Base-by-base conservation (phyloP, 2,113 vertebrate species). In the Chlamydotis undulata region DNA sequence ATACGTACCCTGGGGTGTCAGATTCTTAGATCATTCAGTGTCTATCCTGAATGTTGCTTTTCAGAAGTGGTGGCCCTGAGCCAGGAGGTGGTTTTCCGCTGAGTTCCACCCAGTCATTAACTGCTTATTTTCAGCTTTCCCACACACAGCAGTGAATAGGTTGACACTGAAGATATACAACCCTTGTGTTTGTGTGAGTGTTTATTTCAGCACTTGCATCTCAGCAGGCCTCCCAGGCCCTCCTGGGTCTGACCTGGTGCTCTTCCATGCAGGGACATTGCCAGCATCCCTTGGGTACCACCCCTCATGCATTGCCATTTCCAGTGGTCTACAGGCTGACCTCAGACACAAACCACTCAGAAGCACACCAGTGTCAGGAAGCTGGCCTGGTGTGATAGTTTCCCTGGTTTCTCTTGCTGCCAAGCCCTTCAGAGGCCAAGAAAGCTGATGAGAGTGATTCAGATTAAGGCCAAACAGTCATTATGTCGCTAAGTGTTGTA, bases 221-320 rank as follows among this genome's bases (percentile, higher is more conserved):
- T 65, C 70, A 71, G 2, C 35, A 45, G 67, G 21, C 17, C 29
- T 82, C 53, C 71, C 16, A 19, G 37, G 21, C 22, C 47, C 28
- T 57, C 78, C 28, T 65, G 31, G 31, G 7, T 52, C 70, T 71
- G 35, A 76, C n/a, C 22, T 78, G 37, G 29, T 63, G 39, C 69
- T 73, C 47, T 79, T 70, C 50, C n/a, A 22, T 29, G 53, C 39
- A 49, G 21, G 18, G 28, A 65, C 9, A 8, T 5, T 60, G 23
- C 29, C 47, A 60, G 12, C 43, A 68, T 74, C 18, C 57, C 33
- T 70, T 57, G 57, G 39, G 15, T 73, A 35, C 26, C 55, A 65
- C 26, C 10, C 35, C 53, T 25, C 49, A 23, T 59, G 19, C 14
- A 23, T 63, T 0, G 0, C 21, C 31, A 12, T 43, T 59, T 78